Evolutionary conservation across 1,140 invertebrate genomes (phyloP), one percentile per base, ranked within the genome.

Genomic region (Phthorimaea operculella): DNA sequence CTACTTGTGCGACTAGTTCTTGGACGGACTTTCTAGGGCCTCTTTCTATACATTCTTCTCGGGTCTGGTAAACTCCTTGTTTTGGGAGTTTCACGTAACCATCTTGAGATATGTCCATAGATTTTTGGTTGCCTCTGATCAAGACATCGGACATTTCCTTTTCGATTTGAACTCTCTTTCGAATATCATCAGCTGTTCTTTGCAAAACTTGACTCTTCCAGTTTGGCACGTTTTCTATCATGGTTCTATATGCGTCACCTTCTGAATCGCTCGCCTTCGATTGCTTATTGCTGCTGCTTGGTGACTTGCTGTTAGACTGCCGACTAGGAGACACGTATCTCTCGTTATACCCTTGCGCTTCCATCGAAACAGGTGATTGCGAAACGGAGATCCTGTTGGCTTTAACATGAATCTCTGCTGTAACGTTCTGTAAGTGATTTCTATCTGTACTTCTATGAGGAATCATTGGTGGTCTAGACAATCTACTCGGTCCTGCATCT

Each of bases 1-100:
- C 87, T 16, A 89, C 87, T 68, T 86, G 80, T 4, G 88, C 88
- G 28, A 89, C 87, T 58, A 90, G 71, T 66, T 90, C 89, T 66
- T 89, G 88, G 0, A 90, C 89, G 1, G 87, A 87, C 66, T 83
- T 87, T 59, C 88, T 70, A 4, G 80, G 70, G 51, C 75, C 74
- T 52, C 71, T 66, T 49, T 77, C 78, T 33, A 71, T 44, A 52
- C 52, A 60, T 18, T 73, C 72, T 51, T 79, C 72, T 58, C 62
- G 60, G 3, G 44, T 18, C 21, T 63, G 65, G 62, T 76, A 72
- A 51, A 61, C 70, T 5, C 60, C 52, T 66, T 83, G 80, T 61
- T 83, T 85, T 42, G 70, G 68, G 44, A 85, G 72, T 64, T 79
- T 86, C 8, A 86, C 74, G 54, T 85, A 86, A n/a, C 84, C 83